Evolutionary conservation across 1,140 invertebrate genomes (phyloP).

Genomic region (Eueides isabella): DNA sequence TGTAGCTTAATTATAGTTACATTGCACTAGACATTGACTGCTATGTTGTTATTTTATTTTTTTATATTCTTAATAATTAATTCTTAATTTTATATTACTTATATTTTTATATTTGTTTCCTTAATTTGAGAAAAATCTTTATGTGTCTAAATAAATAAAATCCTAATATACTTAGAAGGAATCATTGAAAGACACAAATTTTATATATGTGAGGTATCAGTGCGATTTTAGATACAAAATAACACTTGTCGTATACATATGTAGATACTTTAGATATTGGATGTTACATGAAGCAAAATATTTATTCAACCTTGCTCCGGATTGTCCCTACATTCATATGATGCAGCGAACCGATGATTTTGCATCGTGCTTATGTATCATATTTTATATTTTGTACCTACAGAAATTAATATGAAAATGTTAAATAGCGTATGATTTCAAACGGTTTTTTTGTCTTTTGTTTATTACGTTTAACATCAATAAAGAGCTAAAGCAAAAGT

Average conservation of each 20-base stretch:
- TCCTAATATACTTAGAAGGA: too few relatives aligned
- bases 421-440: neutral
- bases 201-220: too few relatives aligned
- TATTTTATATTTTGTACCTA: constrained; percentile 18
- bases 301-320: constrained; percentile 67
- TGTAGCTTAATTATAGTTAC: constrained; percentile 4
- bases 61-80: too few relatives aligned
- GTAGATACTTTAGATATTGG: constrained; percentile 20
- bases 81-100: too few relatives aligned
- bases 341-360: constrained; percentile 62
- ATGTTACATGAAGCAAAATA: constrained; percentile 35
- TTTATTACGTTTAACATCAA: neutral
- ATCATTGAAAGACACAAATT: too few relatives aligned
- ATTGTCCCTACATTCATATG: constrained; percentile 65
- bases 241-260: too few relatives aligned
- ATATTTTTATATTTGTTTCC: too few relatives aligned
- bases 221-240: too few relatives aligned
- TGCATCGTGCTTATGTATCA: constrained; percentile 23
- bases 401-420: neutral
- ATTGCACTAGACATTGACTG: neutral
- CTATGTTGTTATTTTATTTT: too few relatives aligned
- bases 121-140: too few relatives aligned
- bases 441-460: too few relatives aligned
- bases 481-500: neutral
- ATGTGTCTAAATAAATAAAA: too few relatives aligned